Evolutionary conservation across 2,113 vertebrate species (phyloP).

Genomic region (Oncorhynchus mykiss): DNA sequence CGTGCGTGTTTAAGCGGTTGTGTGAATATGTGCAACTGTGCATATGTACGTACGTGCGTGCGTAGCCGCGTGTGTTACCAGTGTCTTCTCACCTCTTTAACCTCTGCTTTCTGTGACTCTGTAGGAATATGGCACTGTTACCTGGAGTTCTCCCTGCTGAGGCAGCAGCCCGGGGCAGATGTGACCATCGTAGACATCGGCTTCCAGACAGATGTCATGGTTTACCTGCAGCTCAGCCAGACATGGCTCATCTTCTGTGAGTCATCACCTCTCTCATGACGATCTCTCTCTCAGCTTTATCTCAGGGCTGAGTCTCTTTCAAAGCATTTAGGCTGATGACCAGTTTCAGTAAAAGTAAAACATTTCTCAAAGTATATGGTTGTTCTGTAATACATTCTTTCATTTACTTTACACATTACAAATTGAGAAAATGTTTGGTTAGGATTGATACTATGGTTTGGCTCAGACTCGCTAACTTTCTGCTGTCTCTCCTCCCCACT

Average conservation of each 20-base stretch:
- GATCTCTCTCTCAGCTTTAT: background rate
- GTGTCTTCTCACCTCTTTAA: background rate
- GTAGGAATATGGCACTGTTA: conserved; percentile 86
- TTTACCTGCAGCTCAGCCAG: conserved; percentile 85
- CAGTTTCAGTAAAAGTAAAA: no score
- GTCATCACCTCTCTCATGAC: conserved; percentile 19
- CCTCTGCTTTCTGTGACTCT: background rate
- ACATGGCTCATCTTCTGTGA: conserved; percentile 87
- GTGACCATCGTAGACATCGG: conserved; percentile 80
- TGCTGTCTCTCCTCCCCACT: background rate
- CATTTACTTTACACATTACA: no score
- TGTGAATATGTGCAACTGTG: background rate
- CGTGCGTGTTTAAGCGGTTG: background rate
- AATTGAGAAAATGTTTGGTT: no score
- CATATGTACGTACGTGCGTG: background rate
- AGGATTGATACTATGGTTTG: no score
- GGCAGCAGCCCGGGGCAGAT: conserved; percentile 70
- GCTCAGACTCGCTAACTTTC: no score
- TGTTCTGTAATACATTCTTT: no score
- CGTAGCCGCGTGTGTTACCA: background rate
- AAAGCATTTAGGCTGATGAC: no score
- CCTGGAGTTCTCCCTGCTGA: conserved; percentile 72
- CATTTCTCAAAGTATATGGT: no score
- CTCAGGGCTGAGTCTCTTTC: no score
- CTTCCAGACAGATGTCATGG: conserved; percentile 82